Evolutionary conservation across 2,888 invertebrate species (phyloP), one percentile per base, ranked within the genome.

Genomic region (Priocnemis perturbator): DNA sequence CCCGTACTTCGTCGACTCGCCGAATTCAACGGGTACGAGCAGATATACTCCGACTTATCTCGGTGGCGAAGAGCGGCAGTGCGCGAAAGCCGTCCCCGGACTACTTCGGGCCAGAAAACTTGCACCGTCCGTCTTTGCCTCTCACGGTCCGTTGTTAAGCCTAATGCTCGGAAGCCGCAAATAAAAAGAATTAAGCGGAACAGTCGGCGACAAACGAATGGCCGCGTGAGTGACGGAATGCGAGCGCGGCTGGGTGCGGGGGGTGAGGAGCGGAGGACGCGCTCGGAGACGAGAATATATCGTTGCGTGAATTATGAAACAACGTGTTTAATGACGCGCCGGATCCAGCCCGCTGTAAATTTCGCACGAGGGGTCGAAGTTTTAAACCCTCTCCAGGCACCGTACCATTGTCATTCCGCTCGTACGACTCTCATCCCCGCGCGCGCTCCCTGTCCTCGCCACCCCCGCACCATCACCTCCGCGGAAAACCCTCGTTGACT

Each of bases 261-360:
- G 47, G 60, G 64, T 57, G 57, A 47, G 37, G 37, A 37, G 4
- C 47, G 59, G 53, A 47, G 21, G 20, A 14, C 53, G 45, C 58
- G 55, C 55, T 53, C 45, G 37, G 63, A 63, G 69, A 68, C 61
- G 60, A 30, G 52, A 64, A 78, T 81, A 83, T 82, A 82, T 80
- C 81, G 75, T 78, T 63, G 75, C 78, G 83, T 87, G 86, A 88
- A 88, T 88, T 88, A 88, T 87, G 87, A 88, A 88, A 88, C 88
- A 88, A 87, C 88, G 87, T 83, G 88, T 85, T 88, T 88, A 88
- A 88, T 88, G 88, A 87, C 86, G 86, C 86, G 85, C 85, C 84
- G 86, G 83, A 87, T 87, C 84, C 84, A 83, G 82, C 80, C 81
- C 76, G 82, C 81, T 83, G 86, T 87, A 85, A 88, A 88, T 87